Evolutionary conservation across 1,140 invertebrate species (phyloP), one percentile per base, ranked within the genome.

Genomic region (Caenorhabditis latens): DNA sequence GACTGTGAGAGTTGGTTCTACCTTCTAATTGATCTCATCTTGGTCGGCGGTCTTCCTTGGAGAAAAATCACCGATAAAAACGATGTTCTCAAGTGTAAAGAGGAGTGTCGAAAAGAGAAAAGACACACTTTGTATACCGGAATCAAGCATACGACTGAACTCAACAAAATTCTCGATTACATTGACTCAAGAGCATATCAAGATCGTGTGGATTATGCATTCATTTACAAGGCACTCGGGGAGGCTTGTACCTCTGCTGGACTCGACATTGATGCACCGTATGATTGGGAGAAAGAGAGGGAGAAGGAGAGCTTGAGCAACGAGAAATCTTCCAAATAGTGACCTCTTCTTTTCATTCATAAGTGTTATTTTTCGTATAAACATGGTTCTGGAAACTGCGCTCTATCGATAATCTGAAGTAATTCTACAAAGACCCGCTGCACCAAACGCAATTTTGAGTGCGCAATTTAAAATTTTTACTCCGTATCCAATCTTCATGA

Each of bases 1-100:
- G 88, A 89, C 53, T 86, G 84, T n/a, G 84, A 86, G 50, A 84
- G 57, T 46, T 89, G 85, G 88, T 87, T 89, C 61, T 87, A 89
- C 32, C 82, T 90, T 58, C 55, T 89, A 0, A 14, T 89, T 16
- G 87, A 88, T 48, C 50, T 87, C 40, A 86, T 88, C 40, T 19
- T 85, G 4, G 32, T 46, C 50, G 40, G 46, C 5, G 85, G 89
- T 53, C 86, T 88, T n/a, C 86, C 82, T 7, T 87, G 82, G 87
- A 19, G 65, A 46, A 82, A 79, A 24, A 11, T 90, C 9, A 84
- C 79, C 42, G 83, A 89, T 19, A 90, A 90, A 65, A 53, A 75
- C 16, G 88, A 87, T 3, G 88, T 88, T n/a, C 21, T 67, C 86
- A 43, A 71, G n/a, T 40, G 21, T 14, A 90, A 90, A 63, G 88